Base-by-base conservation (phyloP, 2,113 vertebrate genomes). In the Scopus umbretta region DNA sequence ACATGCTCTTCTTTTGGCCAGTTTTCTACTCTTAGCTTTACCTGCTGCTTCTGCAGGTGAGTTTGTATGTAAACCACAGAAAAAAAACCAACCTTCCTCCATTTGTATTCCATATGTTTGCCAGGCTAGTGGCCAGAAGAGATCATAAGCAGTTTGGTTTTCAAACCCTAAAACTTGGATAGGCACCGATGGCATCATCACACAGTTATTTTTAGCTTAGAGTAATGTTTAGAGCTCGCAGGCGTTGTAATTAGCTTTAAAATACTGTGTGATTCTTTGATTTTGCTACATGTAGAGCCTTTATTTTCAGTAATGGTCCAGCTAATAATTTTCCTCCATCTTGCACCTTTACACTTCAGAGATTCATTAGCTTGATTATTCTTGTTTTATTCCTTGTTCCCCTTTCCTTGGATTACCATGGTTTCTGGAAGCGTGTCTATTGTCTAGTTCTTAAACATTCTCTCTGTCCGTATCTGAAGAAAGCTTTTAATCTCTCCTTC, bases 1-100 rank as follows among this genome's bases (percentile, higher is more conserved):
- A 87, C 16, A 40, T 79, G 38, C 45, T 76, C 32, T 68, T 85
- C 25, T 86, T 91, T 94, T 83, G 71, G 62, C 66, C 88, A 67
- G 13, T 90, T 90, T 95, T 94, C 75, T 90, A 21, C 32, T 76
- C 58, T 76, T 94, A 58, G 75, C 79, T 95, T 92, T 95, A 68
- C 68, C 50, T 94, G 61, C 65, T 87, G 73, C 73, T 85, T 80
- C 70, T 8, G 11, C 65, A 65, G 61, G 23, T 56, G 36, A 72
- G 65, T 47, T 85, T 91, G n/a, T 80, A 36, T 82, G 58, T 45
- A 95, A 96, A 94, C 27, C 71, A 93, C 27, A 82, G 30, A 9
- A 59, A 65, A 70, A 74, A 84, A 65, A 29, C 10, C 10, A 45
- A 0, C 66, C 81, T 58, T 76, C 34, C 42, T 80, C n/a, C 36